Base-by-base conservation (phyloP, 2,888 invertebrate genomes). In the Drosophila lacicola region DNA sequence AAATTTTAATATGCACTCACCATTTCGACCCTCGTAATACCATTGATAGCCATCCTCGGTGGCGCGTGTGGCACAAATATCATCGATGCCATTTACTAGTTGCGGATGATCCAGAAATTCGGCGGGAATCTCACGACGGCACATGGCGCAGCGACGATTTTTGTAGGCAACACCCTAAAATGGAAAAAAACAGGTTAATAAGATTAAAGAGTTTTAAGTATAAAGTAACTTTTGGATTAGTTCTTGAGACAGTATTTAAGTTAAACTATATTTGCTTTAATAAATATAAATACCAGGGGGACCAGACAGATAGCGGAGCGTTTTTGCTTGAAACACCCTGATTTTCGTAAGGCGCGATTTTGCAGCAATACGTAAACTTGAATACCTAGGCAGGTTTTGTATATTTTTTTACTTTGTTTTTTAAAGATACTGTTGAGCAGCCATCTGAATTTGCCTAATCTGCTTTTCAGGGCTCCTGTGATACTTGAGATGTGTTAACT, bases 11-110 rank as follows among this genome's bases (percentile, higher is more conserved):
- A 3, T 11, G 13, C 17, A 91, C 93, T 94, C 94, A 97, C 97
- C 97, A 94, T 97, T 97, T 85, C 97, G 93, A 25, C 98, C 98
- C 93, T 98, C 98, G 91, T 99, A 99, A 93, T 97, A 99, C 98
- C 98, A 99, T 88, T 97, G 97, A 88, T 96, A 96, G 29, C 95
- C 95, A 87, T 96, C 96, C 84, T 95, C 94, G 6, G 93, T 93
- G 42, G 93, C 91, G 37, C 91, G 93, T 3, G 92, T 89, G 61
- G 93, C 92, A 51, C 93, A 92, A 78, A 93, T 92, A 41, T 92
- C 91, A 70, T 93, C 92, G 39, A 93, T 93, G 21, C 93, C 91
- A 64, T 95, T 94, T 33, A 98, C 93, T 50, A 98, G 92, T 53
- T 95, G 94, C 1, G 98, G 98, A 91, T 96, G 95, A 80, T 97